Base-by-base conservation (phyloP, 2,797 vertebrate species). In the Ptychobarbus kaznakovi region DNA sequence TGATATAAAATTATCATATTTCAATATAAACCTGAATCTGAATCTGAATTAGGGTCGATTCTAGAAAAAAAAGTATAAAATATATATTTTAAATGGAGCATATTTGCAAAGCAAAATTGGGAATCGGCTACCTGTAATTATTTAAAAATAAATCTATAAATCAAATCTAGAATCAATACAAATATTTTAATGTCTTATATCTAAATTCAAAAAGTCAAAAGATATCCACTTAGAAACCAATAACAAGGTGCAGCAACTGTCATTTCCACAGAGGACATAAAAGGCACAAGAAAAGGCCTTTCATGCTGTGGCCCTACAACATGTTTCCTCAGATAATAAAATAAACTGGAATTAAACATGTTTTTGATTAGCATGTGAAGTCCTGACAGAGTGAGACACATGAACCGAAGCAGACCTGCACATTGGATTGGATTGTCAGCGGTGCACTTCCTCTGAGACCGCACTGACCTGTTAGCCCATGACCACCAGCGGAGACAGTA, bases 331-430 rank as follows among this genome's bases (percentile, higher is more conserved):
- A 32, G 82, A 65, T 70, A 65, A 84, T 18, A 42, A 42, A 84
- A 77, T 25, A 25, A 22, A n/a, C 38, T 28, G n/a, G 16, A 66
- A 84, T 84, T 56, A 70, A 84, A 84, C 74, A 84, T 84, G 74
- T 46, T 84, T 84, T 78, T 77, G 74, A 84, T 69, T 78, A 84
- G 82, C 74, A 63, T 83, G 74, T 68, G 46, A 84, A 69, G 63
- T 28, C 49, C 63, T 44, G 65, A 68, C 74, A 69, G 74, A 20
- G 49, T 69, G 38, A 84, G n/a, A 66, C 73, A 84, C 46, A 15
- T 84, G 74, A 68, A 78, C 65, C 25, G 6, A 63, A 78, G 75
- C 65, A 58, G 51, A 80, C 53, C 76, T 32, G 53, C 76, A 80
- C 83, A 73, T 25, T 80, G 76, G 53, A 73, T 79, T 5, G 49